Evolutionary conservation across 2,113 vertebrate species (phyloP).

Genomic region (Acanthochromis polyacanthus): DNA sequence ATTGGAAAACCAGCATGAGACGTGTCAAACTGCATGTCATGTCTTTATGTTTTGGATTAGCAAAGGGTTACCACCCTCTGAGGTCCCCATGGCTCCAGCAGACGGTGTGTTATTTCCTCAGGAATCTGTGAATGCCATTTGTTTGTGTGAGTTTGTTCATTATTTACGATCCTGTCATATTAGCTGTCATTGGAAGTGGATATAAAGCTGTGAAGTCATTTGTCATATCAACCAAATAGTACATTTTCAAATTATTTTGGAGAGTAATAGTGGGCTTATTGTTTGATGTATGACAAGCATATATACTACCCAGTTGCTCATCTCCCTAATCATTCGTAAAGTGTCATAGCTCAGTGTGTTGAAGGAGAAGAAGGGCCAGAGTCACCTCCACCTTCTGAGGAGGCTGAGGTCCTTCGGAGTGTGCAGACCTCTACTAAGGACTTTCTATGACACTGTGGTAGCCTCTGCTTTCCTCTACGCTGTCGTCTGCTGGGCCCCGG

Average conservation of each 20-base stretch:
- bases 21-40: conserved; percentile 54
- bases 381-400: no score
- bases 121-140: conserved; percentile 10
- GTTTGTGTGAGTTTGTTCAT: conserved; percentile 6
- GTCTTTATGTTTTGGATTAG: conserved; percentile 55
- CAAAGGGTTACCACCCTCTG: conserved; percentile 50
- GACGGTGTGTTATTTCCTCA: conserved; percentile 47
- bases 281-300: not conserved
- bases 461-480: no score
- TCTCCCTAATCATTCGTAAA: not conserved
- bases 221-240: not conserved
- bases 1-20: conserved; percentile 66
- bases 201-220: not conserved
- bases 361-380: no score
- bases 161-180: conserved; percentile 17
- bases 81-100: conserved; percentile 54
- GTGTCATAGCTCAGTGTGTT: conserved; percentile 4
- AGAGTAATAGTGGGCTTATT: not conserved
- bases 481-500: no score
- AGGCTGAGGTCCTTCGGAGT: no score
- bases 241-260: not conserved
- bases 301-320: not conserved
- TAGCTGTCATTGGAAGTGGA: not conserved
- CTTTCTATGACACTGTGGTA: no score
- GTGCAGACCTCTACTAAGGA: no score